phyloP scores from a whole-genome alignment of 2,888 invertebrate genomes.

The Lithophane ornitopus region DNA sequence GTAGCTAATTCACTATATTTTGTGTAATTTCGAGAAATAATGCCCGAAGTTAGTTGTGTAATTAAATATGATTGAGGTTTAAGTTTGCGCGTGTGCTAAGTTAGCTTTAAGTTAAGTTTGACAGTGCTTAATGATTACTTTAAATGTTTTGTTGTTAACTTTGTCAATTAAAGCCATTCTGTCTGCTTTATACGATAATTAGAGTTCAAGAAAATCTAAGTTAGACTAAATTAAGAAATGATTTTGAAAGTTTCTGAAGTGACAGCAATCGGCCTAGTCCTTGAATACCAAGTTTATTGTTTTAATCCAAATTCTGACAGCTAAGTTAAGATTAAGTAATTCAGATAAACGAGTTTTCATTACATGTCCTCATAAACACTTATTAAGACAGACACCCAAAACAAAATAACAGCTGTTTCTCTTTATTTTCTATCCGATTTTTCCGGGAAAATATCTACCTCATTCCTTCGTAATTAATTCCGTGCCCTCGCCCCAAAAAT shows the following conservation, averaged over 20 bases:
- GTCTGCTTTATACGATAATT: constrained; percentile 41
- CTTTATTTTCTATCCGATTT: constrained; percentile 32
- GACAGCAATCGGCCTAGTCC: background rate
- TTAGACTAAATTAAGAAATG: constrained; percentile 37
- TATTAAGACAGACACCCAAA: constrained; percentile 9
- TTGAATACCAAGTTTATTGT: background rate
- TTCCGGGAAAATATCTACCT: constrained; percentile 37
- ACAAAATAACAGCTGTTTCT: constrained; percentile 23
- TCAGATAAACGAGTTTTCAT: background rate
- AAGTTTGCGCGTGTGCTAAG: constrained; percentile 43
- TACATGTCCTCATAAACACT: constrained; percentile 6
- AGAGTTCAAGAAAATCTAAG: constrained; percentile 30
- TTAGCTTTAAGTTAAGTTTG: constrained; percentile 51
- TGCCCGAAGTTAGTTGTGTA: constrained; percentile 26
- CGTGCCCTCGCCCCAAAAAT: constrained; percentile 65
- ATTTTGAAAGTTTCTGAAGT: constrained; percentile 32
- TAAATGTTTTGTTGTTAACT: constrained; percentile 53
- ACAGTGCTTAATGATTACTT: constrained; percentile 52
- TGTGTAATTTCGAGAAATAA: constrained; percentile 27
- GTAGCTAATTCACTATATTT: constrained; percentile 34
- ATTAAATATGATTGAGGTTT: constrained; percentile 45
- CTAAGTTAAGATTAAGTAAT: background rate
- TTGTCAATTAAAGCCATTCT: constrained; percentile 45
- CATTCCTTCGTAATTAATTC: constrained; percentile 66
- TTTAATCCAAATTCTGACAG: background rate